Base-by-base conservation (phyloP, 2,888 invertebrate species). In the Mythimna pallens region DNA sequence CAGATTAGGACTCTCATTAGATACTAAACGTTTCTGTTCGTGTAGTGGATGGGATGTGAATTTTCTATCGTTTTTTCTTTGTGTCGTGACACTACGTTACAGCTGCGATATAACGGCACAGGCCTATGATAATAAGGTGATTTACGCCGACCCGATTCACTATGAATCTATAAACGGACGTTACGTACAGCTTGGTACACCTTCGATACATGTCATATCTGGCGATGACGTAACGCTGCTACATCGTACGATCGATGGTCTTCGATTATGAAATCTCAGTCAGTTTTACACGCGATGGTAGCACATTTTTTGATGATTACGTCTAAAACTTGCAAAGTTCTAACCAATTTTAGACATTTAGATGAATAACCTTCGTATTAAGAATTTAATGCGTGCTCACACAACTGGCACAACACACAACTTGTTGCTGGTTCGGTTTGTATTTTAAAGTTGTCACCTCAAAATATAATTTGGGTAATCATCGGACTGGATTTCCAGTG, bases 261-360 rank as follows among this genome's bases (percentile, higher is more conserved):
- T 81, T 73, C 47, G 76, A 73, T 85, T 85, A 83, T 80, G 79
- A 84, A 85, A 81, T 83, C 75, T 20, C 65, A 73, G 80, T 73
- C 79, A 68, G 74, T 76, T 74, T 74, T 55, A 69, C 71, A 73
- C 58, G 81, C 64, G 52, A 62, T 67, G 55, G 22, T 68, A 67
- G 67, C 68, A 73, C 63, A 70, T 66, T 70, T 73, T 58, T 75
- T 74, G 59, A 55, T 64, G 62, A 76, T 68, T 77, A 66, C 47
- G 57, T 67, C 62, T 55, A 77, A 73, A 65, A 74, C 67, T 71
- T 78, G 58, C 61, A 66, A 67, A 78, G 40, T 71, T 73, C 34
- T 58, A 73, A 73, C 22, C 47, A 69, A 70, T 68, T 70, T 73
- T 77, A 70, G 54, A 62, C 73, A 76, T 77, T 83, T 43, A 36